Base-by-base conservation (phyloP, 2,797 vertebrate genomes). In the Spinus pinus region DNA sequence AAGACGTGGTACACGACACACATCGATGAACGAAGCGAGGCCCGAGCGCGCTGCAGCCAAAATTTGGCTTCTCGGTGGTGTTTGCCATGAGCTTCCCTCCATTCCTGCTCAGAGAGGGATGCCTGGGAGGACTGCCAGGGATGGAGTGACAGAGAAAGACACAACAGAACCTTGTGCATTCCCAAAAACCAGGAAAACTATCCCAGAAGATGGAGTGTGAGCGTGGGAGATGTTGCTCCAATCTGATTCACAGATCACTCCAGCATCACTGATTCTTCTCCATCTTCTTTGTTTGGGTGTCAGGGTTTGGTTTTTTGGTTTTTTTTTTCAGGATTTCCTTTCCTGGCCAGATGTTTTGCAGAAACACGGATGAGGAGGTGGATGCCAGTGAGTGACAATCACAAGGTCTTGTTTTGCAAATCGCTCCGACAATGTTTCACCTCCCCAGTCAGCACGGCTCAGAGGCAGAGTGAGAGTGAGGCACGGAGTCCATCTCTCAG, bases 401-500 rank as follows among this genome's bases (percentile, higher is more conserved):
- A 8, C 41, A 19, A 15, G 49, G 46, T 61, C 86, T 81, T 51
- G 88, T 83, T 91, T 86, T 77, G 70, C 70, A 81, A 22, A 83
- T 88, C 21, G 30, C 72, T 56, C 92, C 7, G 21, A 49, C 27
- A 18, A 14, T 56, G 35, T 95, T 95, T 94, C 88, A 84, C 81
- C 90, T 95, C 96, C 93, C 77, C 64, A 30, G 94, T 87, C 94
- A 70, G 94, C 74, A 35, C 39, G 92, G 96, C 95, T 94, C 95
- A 54, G 94, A 96, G 92, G 93, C 95, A 94, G 95, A 72, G 79
- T 73, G 91, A 86, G 88, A 81, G 92, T 50, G 95, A 96, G 93
- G 92, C 81, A 89, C 71, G 82, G 65, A 95, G 93, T 93, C 96
- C 87, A 78, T 96, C 93, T 24, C 46, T 74, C 85, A 30, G 84